A percentile compares a stretch with the other conserved stretches of the same genome.
phyloP scores from a whole-genome alignment of 2,888 invertebrate genomes.

The Anthophora plumipes region DNA sequence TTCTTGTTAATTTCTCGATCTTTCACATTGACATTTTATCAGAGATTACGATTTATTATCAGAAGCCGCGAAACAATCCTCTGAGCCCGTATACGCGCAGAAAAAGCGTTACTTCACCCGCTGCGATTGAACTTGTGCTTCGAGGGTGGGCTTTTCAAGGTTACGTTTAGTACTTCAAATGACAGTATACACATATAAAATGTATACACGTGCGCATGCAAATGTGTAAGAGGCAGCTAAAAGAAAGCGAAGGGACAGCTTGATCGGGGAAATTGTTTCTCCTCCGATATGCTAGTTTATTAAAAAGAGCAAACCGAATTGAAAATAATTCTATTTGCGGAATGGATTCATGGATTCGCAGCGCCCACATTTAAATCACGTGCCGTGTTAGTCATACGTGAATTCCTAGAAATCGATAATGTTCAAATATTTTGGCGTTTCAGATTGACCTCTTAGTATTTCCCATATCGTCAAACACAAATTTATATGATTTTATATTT shows the following conservation, averaged over 20 bases:
- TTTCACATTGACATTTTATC: constrained; percentile 59
- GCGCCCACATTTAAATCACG: constrained; percentile 53
- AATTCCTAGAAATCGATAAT: constrained; percentile 54
- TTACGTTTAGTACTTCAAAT: constrained; percentile 70
- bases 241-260: not conserved
- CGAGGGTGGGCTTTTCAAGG: constrained; percentile 82
- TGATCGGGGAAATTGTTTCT: not conserved
- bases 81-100: not conserved
- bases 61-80: not conserved
- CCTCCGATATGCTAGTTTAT: not conserved
- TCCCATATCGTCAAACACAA: not conserved
- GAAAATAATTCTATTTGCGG: constrained; percentile 41
- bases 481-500: not conserved
- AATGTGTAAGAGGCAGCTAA: constrained; percentile 11
- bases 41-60: constrained; percentile 29
- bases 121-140: constrained; percentile 69
- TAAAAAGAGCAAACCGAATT: constrained; percentile 28
- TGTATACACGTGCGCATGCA: constrained; percentile 43
- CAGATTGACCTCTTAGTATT: not conserved
- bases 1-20: constrained; percentile 14
- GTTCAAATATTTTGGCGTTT: constrained; percentile 41
- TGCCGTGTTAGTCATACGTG: constrained; percentile 13
- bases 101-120: constrained; percentile 58
- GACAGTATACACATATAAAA: constrained; percentile 49
- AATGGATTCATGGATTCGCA: constrained; percentile 42